Evolutionary conservation across 2,888 invertebrate genomes (phyloP).

Genomic region (Elysia crispata): DNA sequence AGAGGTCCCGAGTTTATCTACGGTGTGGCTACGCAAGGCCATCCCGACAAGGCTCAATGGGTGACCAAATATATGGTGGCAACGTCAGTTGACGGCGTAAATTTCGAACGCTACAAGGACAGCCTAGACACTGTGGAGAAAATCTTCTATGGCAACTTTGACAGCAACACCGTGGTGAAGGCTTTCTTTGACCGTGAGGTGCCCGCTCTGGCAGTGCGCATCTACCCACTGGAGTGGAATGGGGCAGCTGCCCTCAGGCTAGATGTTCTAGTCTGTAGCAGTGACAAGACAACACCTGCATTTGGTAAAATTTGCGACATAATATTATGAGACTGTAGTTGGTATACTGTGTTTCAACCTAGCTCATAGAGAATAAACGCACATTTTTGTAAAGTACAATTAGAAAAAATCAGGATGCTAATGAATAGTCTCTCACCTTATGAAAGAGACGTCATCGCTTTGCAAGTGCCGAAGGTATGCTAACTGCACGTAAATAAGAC

Average conservation of each 20-base stretch:
- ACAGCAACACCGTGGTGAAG: slow-evolving; percentile 50
- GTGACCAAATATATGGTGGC: slow-evolving; percentile 54
- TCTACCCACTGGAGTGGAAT: slow-evolving; percentile 64
- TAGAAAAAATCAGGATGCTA: no score
- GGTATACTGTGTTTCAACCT: no score
- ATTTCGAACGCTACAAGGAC: slow-evolving; percentile 50
- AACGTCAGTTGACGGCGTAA: slow-evolving; percentile 51
- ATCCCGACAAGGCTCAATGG: slow-evolving; percentile 53
- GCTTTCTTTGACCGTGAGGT: slow-evolving; percentile 62
- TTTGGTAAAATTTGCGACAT: background rate
- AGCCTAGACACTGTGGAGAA: slow-evolving; percentile 26
- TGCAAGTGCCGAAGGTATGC: no score
- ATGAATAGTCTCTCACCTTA: no score
- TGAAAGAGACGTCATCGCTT: no score
- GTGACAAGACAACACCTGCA: slow-evolving; percentile 26
- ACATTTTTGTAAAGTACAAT: no score
- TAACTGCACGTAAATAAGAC: no score
- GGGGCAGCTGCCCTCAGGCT: slow-evolving; percentile 62
- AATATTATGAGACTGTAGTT: no score
- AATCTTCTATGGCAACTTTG: slow-evolving; percentile 54
- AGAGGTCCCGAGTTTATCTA: slow-evolving; percentile 49
- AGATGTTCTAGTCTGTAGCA: slow-evolving; percentile 63
- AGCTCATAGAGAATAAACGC: no score
- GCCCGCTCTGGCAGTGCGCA: slow-evolving; percentile 59
- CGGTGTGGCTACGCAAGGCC: slow-evolving; percentile 55